These are phyloP conservation scores for Archaeoteleia sp. DNA, from an alignment of 2,888 invertebrate species.

Conservation along the genomic window DNA sequence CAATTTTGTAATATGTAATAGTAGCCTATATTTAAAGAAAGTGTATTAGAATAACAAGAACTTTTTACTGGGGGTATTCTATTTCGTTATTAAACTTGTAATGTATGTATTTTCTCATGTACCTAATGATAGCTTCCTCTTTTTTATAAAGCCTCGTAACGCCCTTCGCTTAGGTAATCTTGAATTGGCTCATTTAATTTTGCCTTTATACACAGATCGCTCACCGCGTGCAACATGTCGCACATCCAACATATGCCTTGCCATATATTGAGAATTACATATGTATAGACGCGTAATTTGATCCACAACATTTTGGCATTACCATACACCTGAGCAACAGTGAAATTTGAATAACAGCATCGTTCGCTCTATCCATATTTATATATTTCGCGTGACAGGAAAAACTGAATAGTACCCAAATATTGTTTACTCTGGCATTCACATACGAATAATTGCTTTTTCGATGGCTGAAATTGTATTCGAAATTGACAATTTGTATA, in stretches of 20 bases:
- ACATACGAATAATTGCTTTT: too few relatives aligned
- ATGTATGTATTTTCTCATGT: conserved; percentile 6
- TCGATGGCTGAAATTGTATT: too few relatives aligned
- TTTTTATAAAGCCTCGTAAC: neutral
- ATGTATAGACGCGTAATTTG: conserved; percentile 20
- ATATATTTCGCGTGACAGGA: too few relatives aligned
- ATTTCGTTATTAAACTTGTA: neutral
- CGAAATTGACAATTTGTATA: too few relatives aligned
- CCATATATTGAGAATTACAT: conserved; percentile 25
- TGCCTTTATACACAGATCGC: conserved; percentile 16
- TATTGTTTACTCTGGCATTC: too few relatives aligned
- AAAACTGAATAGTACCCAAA: too few relatives aligned
- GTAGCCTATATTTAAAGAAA: too few relatives aligned
- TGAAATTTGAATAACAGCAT: conserved; percentile 1
- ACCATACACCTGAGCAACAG: conserved; percentile 11
- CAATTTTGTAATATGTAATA: too few relatives aligned
- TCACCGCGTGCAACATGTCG: conserved; percentile 26
- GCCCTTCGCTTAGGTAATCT: conserved; percentile 16
- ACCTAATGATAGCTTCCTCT: conserved; percentile 3
- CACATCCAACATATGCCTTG: conserved; percentile 14
- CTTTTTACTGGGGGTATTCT: too few relatives aligned
- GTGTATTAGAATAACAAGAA: too few relatives aligned
- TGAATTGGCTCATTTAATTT: conserved; percentile 15
- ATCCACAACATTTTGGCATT: conserved; percentile 16
- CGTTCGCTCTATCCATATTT: neutral